These are phyloP conservation scores for Ooceraea biroi DNA, from an alignment of 1,140 invertebrate species.

Conservation along the genomic window DNA sequence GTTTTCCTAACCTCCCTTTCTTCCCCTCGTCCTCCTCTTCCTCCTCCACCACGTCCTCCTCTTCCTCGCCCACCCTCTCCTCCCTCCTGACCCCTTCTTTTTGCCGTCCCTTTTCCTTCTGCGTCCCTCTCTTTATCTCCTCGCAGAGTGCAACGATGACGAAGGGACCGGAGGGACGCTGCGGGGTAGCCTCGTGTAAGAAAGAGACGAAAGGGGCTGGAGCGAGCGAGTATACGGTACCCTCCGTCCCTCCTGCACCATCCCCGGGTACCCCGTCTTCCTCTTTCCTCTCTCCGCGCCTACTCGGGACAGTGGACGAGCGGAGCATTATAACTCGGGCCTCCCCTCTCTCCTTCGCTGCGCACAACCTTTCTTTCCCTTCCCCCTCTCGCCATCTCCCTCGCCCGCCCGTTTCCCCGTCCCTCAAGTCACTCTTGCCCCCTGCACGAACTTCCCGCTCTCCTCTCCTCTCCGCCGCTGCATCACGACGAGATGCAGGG, in stretches of 20 bases:
- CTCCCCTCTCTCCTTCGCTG: conserved; percentile 31
- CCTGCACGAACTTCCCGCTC: conserved; percentile 24
- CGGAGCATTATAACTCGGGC: conserved; percentile 76
- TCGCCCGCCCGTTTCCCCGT: conserved; percentile 39
- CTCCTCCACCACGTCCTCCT: conserved; percentile 56
- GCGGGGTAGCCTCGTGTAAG: conserved; percentile 41
- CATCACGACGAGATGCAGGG: conserved; percentile 74
- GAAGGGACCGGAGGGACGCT: conserved; percentile 37
- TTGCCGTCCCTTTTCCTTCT: conserved; percentile 48
- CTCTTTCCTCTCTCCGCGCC: conserved; percentile 40
- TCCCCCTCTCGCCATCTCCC: conserved; percentile 6
- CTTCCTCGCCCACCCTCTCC: conserved; percentile 62
- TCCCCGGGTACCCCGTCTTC: background rate
- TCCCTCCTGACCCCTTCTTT: conserved; percentile 59
- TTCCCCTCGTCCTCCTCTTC: conserved; percentile 50
- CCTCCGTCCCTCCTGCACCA: conserved; percentile 22
- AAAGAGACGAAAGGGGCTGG: conserved; percentile 28
- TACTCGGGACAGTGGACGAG: conserved; percentile 74
- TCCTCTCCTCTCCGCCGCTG: conserved; percentile 48
- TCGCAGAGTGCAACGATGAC: conserved; percentile 53
- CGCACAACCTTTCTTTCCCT: conserved; percentile 61
- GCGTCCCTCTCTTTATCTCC: conserved; percentile 66
- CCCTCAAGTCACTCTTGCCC: conserved; percentile 56
- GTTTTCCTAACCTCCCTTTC: conserved; percentile 80
- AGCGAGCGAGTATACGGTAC: conserved; percentile 52